These are phyloP conservation scores for Asteroscopus sphinx DNA, from an alignment of 2,888 invertebrate species.

Conservation along the genomic window DNA sequence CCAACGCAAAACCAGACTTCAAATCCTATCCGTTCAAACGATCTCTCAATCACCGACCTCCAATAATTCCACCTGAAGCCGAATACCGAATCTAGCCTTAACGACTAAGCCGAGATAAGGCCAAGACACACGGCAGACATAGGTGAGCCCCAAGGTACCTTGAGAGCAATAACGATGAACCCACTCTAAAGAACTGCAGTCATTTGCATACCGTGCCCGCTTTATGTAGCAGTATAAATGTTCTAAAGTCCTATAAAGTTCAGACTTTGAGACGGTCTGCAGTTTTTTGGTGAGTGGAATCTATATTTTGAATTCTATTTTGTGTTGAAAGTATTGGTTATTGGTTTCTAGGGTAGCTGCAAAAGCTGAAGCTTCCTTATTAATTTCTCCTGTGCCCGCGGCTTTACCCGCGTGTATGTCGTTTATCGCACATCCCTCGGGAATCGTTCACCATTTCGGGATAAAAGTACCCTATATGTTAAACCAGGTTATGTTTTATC, in stretches of 20 bases:
- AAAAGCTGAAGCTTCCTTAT: too few species aligned
- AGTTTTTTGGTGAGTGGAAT: constrained; percentile 14
- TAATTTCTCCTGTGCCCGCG: too few species aligned
- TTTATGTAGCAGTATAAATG: constrained; percentile 56
- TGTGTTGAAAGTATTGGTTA: neutral
- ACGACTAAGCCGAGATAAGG: constrained; percentile 59
- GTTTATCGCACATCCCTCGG: too few species aligned
- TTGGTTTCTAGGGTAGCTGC: too few species aligned
- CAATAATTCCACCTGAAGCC: constrained; percentile 53
- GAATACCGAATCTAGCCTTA: constrained; percentile 51
- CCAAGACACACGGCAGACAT: constrained; percentile 56
- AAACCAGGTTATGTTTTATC: too few species aligned
- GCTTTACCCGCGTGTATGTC: too few species aligned
- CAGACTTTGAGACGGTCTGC: constrained; percentile 19
- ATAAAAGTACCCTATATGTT: too few species aligned
- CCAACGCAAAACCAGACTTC: constrained; percentile 16
- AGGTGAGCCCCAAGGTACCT: constrained; percentile 63
- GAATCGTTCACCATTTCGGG: too few species aligned
- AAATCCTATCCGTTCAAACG: constrained; percentile 29
- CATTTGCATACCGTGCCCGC: constrained; percentile 74
- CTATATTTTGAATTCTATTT: constrained; percentile 1
- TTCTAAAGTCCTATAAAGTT: constrained; percentile 41
- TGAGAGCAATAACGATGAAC: constrained; percentile 74
- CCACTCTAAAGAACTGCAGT: constrained; percentile 73
- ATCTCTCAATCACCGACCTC: constrained; percentile 50